phyloP scores from a whole-genome alignment of 2,888 invertebrate genomes.

The Notocelia uddmanniana region DNA sequence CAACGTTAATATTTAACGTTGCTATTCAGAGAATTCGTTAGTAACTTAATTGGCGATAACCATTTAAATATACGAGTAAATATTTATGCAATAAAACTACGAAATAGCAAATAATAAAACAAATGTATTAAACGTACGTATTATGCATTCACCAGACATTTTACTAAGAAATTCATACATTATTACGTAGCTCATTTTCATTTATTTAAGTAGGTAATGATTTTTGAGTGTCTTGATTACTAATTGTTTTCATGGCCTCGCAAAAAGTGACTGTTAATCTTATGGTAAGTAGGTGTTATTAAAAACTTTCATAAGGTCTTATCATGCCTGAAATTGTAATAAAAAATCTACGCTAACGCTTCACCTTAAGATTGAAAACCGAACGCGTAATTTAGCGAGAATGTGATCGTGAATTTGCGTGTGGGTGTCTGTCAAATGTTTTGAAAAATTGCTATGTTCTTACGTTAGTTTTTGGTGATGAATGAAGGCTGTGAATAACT shows the following conservation, averaged over 20 bases:
- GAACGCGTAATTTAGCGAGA: neutral
- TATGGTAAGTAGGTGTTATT: conserved; percentile 4
- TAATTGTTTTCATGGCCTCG: conserved; percentile 23
- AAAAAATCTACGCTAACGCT: neutral
- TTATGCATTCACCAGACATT: conserved; percentile 3
- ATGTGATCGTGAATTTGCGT: neutral
- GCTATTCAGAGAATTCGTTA: neutral
- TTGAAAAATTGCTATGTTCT: conserved; percentile 23
- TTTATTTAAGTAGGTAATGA: conserved; percentile 18
- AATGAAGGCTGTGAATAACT: conserved; percentile 13
- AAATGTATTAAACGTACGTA: too few relatives aligned
- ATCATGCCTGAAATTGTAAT: neutral
- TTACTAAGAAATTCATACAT: conserved; percentile 20
- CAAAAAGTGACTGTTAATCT: conserved; percentile 26
- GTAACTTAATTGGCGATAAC: conserved; percentile 10
- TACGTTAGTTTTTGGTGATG: conserved; percentile 6
- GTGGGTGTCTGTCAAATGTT: conserved; percentile 30
- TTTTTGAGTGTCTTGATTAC: conserved; percentile 9
- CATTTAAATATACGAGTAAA: neutral
- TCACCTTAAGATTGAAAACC: neutral
- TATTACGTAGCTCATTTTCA: conserved; percentile 2
- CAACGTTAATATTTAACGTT: neutral
- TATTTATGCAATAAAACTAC: conserved; percentile 5
- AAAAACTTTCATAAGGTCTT: neutral
- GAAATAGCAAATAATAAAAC: neutral